Evolutionary conservation across 1,140 invertebrate genomes (phyloP).

Genomic region (Eubasilissa regina): DNA sequence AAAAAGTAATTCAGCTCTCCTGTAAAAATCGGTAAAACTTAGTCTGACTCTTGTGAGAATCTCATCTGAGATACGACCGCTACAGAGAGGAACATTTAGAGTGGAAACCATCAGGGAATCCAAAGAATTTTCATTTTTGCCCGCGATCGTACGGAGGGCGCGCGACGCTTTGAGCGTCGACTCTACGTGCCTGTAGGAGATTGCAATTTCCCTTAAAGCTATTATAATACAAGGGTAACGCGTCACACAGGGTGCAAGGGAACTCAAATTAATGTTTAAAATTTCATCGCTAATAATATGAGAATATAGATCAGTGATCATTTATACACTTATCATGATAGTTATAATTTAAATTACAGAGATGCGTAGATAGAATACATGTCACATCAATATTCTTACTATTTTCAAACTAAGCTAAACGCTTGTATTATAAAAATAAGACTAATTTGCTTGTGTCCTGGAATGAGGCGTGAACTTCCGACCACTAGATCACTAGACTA

Average conservation of each 20-base stretch:
- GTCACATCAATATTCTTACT: too few species aligned
- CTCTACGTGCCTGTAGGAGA: neutral
- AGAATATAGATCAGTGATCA: too few species aligned
- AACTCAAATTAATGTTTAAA: neutral
- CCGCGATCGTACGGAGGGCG: neutral
- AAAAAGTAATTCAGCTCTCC: neutral
- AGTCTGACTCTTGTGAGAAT: neutral
- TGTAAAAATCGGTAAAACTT: neutral
- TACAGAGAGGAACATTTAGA: neutral
- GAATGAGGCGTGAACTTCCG: too few species aligned
- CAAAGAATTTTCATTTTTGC: slow-evolving; percentile 28
- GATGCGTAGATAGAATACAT: too few species aligned
- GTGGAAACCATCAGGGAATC: neutral
- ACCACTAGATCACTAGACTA: too few species aligned
- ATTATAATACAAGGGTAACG: neutral
- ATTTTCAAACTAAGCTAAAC: too few species aligned
- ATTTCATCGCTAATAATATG: too few species aligned
- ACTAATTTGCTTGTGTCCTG: too few species aligned
- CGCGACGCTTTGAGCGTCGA: slow-evolving; percentile 4
- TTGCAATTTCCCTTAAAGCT: slow-evolving; percentile 4
- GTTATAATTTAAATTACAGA: too few species aligned
- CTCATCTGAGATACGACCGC: neutral
- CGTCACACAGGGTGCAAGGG: neutral
- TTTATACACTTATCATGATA: too few species aligned
- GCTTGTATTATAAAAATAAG: too few species aligned